These are phyloP conservation scores for Cariama cristata DNA, from an alignment of 2,113 vertebrate genomes.

Conservation along the genomic window DNA sequence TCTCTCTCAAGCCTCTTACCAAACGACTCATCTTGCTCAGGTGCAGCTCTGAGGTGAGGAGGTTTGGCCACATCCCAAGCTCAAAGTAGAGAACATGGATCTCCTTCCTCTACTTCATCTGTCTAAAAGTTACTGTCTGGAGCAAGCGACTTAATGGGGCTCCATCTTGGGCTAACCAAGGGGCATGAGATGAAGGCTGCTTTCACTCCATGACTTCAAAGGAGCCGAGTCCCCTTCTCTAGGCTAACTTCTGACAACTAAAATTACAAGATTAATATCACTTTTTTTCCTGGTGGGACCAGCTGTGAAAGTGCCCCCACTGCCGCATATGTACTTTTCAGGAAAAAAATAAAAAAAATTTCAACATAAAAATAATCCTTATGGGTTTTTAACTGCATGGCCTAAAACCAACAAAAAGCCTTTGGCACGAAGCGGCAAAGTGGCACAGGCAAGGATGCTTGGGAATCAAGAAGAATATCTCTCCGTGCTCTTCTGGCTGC, in stretches of 20 bases:
- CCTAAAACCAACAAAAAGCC: not conserved
- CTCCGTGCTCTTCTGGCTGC: not conserved
- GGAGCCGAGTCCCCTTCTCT: not conserved
- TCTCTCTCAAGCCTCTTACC: not conserved
- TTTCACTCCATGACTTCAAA: not conserved
- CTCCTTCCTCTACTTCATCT: not conserved
- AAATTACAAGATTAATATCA: not conserved
- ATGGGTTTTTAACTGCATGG: not conserved
- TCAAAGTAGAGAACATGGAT: not conserved
- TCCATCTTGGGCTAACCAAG: not conserved
- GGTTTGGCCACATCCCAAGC: not conserved
- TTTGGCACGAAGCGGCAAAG: not conserved
- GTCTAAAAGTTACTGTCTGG: not conserved
- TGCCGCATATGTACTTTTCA: not conserved
- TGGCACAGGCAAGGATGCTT: not conserved
- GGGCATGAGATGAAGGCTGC: not conserved
- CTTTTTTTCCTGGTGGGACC: not conserved
- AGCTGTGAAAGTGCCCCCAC: not conserved
- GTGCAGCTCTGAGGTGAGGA: not conserved
- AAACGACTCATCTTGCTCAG: not conserved
- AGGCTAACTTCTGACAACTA: not conserved
- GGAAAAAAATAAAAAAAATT: not conserved
- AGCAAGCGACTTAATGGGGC: not conserved
- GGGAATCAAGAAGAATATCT: not conserved
- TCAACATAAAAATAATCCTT: not conserved